Conservation (phyloP, 92 coral and sea anemone genomes). For the Heteractis magnifica region DNA sequence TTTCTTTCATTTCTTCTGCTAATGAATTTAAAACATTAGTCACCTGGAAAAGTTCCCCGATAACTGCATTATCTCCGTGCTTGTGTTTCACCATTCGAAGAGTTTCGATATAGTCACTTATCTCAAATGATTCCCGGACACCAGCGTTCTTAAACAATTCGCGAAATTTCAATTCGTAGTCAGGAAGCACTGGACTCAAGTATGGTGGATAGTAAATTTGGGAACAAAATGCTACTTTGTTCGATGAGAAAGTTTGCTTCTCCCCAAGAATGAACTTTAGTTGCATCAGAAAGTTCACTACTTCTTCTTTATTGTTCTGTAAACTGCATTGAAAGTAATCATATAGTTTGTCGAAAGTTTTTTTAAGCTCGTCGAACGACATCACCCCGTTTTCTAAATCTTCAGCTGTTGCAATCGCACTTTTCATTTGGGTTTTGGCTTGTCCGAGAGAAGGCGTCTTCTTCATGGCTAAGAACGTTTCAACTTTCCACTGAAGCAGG, state of each 20-base stretch:
- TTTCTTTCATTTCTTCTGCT: too few species aligned
- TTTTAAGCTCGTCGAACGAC: constrained; percentile 26
- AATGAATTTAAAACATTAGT: too few species aligned
- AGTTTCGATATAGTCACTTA: constrained; percentile 36
- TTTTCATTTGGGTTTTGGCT: constrained; percentile 12
- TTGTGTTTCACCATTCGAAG: constrained; percentile 23
- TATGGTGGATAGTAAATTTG: constrained; percentile 41
- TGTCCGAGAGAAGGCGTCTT: constrained; percentile 24
- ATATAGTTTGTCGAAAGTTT: constrained; percentile 45
- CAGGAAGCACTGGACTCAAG: constrained; percentile 27
- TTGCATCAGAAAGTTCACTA: constrained; percentile 22
- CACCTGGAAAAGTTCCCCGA: too few species aligned
- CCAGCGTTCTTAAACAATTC: constrained; percentile 29
- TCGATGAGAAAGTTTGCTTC: constrained; percentile 27
- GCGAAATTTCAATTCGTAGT: constrained; percentile 17
- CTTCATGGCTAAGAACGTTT: constrained; percentile 29
- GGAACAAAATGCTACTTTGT: constrained; percentile 46
- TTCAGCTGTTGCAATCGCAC: constrained; percentile 20
- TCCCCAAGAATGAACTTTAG: constrained; percentile 38
- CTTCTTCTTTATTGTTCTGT: constrained; percentile 13
- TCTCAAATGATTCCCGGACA: constrained; percentile 35
- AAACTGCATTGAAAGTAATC: constrained; percentile 31
- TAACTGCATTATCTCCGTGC: background rate
- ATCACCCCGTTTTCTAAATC: background rate
- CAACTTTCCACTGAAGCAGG: constrained; percentile 9